phyloP scores from a whole-genome alignment of 2,888 invertebrate species.

The Parnassius mnemosyne region DNA sequence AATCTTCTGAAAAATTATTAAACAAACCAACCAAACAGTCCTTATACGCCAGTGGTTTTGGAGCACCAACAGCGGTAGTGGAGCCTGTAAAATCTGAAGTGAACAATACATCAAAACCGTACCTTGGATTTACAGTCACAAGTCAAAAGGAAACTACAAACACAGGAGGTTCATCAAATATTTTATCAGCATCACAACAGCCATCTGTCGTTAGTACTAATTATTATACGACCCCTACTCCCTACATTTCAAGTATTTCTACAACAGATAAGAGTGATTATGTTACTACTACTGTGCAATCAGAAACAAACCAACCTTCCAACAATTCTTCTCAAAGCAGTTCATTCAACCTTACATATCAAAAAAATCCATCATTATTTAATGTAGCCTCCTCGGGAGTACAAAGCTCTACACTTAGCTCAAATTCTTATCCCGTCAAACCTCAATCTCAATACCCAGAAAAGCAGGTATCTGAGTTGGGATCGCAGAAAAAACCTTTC shows the following conservation, averaged over 20 bases:
- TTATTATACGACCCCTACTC: not conserved
- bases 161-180: slow-evolving; percentile 3
- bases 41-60: slow-evolving; percentile 43
- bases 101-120: not conserved
- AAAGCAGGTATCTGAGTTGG: too few relatives aligned
- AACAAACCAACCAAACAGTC: slow-evolving; percentile 1
- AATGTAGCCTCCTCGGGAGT: too few relatives aligned
- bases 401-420: too few relatives aligned
- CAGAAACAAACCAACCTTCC: not conserved
- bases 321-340: slow-evolving; percentile 8
- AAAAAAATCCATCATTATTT: too few relatives aligned
- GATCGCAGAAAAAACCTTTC: too few relatives aligned
- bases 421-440: not conserved
- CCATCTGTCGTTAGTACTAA: too few relatives aligned
- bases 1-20: slow-evolving; percentile 7
- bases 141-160: slow-evolving; percentile 21
- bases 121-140: slow-evolving; percentile 3
- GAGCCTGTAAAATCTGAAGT: too few relatives aligned
- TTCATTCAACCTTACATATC: slow-evolving; percentile 1
- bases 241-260: slow-evolving; percentile 1
- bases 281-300: slow-evolving; percentile 1
- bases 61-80: slow-evolving; percentile 42
- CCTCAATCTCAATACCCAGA: too few relatives aligned
- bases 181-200: too few relatives aligned
- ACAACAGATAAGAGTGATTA: not conserved